phyloP scores from a whole-genome alignment of 2,888 invertebrate genomes.

The Meteorus colon region DNA sequence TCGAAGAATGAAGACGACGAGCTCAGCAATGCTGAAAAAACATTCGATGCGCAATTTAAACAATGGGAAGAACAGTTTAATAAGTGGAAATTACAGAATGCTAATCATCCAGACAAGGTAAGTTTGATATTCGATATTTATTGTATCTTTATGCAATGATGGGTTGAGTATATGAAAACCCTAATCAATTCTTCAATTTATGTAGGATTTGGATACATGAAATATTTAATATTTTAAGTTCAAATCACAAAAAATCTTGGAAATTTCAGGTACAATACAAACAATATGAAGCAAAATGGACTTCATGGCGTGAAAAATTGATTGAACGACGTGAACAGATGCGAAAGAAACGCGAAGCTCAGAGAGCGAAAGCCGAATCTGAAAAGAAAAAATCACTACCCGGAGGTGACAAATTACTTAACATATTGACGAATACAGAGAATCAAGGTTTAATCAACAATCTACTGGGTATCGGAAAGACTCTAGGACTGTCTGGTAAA shows the following conservation, averaged over 20 bases:
- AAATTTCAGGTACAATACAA: conserved; percentile 78
- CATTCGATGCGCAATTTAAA: conserved; percentile 90
- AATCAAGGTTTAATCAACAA: conserved; percentile 71
- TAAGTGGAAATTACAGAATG: conserved; percentile 93
- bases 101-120: conserved; percentile 91
- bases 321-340: conserved; percentile 87
- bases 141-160: background rate
- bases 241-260: conserved; percentile 32
- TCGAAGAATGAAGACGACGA: conserved; percentile 68
- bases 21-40: conserved; percentile 82
- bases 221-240: conserved; percentile 1
- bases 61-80: conserved; percentile 95
- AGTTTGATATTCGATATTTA: conserved; percentile 49
- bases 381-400: conserved; percentile 67
- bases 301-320: conserved; percentile 85
- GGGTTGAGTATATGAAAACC: background rate
- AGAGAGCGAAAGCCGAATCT: conserved; percentile 64
- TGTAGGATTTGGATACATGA: background rate
- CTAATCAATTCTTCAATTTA: background rate
- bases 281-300: conserved; percentile 92
- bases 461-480: conserved; percentile 70
- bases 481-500: conserved; percentile 68
- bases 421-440: conserved; percentile 68
- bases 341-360: conserved; percentile 79
- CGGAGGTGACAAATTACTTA: conserved; percentile 69